phyloP scores from a whole-genome alignment of 2,888 invertebrate species.

The Proisotoma minuta region DNA sequence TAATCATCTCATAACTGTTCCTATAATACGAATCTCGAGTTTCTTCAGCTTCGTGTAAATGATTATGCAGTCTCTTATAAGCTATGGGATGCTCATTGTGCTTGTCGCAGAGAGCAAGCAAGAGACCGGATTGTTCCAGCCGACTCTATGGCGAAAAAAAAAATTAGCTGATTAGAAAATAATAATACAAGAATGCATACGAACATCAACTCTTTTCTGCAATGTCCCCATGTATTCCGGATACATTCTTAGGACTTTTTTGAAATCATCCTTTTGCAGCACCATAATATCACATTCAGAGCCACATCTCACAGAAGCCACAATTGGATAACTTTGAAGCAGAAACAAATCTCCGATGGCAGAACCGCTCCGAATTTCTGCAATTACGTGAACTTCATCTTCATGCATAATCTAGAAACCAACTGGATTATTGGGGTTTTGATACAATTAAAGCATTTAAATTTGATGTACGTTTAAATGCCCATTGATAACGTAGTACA shows the following conservation, averaged over 20 bases:
- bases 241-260: constrained; percentile 32
- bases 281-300: constrained; percentile 43
- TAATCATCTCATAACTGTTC: constrained; percentile 20
- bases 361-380: constrained; percentile 42
- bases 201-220: constrained; percentile 39
- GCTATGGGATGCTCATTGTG: constrained; percentile 33
- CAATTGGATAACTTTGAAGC: constrained; percentile 42
- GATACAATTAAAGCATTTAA: not conserved
- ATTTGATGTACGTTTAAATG: constrained; percentile 35
- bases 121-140: constrained; percentile 31
- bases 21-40: not conserved
- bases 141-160: constrained; percentile 20
- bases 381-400: constrained; percentile 33
- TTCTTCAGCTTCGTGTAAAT: not conserved
- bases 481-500: constrained; percentile 45
- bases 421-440: too few relatives aligned
- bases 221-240: constrained; percentile 30
- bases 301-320: constrained; percentile 42
- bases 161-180: not conserved
- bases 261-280: constrained; percentile 34
- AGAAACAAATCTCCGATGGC: constrained; percentile 44
- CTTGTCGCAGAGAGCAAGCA: constrained; percentile 33
- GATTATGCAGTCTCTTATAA: constrained; percentile 1
- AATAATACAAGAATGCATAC: not conserved
- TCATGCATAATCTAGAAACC: constrained; percentile 36